A percentile compares a stretch with the other conserved stretches of the same genome.
Evolutionary conservation across 2,888 invertebrate species (phyloP).

Genomic region (Mamestra brassicae): DNA sequence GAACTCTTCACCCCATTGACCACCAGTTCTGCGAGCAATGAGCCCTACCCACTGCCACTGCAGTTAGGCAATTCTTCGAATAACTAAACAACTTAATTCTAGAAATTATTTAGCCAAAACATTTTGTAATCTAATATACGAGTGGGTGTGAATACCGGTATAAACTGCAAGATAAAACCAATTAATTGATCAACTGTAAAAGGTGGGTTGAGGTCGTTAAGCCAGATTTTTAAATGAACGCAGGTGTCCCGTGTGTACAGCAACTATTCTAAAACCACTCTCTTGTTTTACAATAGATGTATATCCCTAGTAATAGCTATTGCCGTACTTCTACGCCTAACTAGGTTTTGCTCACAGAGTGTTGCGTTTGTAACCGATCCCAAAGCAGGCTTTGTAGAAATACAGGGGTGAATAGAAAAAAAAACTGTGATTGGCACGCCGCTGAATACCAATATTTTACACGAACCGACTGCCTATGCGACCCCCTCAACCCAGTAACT

Average conservation of each 20-base stretch:
- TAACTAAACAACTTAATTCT: background rate
- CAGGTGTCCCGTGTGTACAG: conserved; percentile 31
- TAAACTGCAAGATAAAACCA: conserved; percentile 34
- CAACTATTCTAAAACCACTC: conserved; percentile 15
- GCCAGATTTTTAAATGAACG: conserved; percentile 57
- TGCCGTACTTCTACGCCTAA: background rate
- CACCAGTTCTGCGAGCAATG: background rate
- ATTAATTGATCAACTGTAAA: conserved; percentile 38
- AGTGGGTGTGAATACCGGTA: conserved; percentile 31
- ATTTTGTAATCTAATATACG: background rate
- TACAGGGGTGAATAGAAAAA: no score
- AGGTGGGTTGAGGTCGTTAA: conserved; percentile 41
- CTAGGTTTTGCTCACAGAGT: background rate
- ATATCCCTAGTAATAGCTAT: background rate
- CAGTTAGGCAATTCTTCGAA: background rate
- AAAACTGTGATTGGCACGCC: no score
- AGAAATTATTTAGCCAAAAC: background rate
- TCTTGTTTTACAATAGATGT: background rate
- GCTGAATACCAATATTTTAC: no score
- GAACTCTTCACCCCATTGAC: background rate
- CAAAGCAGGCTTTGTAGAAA: no score
- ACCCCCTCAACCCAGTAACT: no score
- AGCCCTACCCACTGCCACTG: background rate
- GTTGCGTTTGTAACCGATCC: background rate
- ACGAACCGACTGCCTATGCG: no score